Evolutionary conservation across 2,888 invertebrate species (phyloP).

Genomic region (Chaetogeoica ovagalla): DNA sequence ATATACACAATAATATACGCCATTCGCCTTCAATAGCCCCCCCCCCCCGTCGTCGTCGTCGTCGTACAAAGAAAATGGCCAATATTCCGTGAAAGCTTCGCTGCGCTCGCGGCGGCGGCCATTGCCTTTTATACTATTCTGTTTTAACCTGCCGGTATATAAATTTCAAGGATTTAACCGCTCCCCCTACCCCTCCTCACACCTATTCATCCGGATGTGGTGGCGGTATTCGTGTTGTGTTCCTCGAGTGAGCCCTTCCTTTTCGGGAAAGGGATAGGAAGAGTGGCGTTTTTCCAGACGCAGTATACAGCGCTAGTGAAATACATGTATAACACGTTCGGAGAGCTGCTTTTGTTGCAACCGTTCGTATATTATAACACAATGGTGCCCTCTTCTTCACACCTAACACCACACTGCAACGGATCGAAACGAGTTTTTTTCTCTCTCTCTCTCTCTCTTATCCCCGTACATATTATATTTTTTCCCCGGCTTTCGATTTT

Average conservation of each 20-base stretch:
- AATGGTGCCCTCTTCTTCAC: constrained; percentile 35
- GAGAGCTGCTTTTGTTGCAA: constrained; percentile 41
- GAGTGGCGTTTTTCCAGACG: background rate
- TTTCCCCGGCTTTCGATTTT: background rate
- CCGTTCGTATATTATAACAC: constrained; percentile 18
- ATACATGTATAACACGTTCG: constrained; percentile 43
- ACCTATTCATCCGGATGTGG: constrained; percentile 36
- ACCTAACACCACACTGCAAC: constrained; percentile 25
- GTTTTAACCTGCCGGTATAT: constrained; percentile 48
- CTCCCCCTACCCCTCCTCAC: too few relatives aligned
- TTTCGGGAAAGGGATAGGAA: background rate
- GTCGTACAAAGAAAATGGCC: constrained; percentile 50
- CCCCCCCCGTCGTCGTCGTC: too few relatives aligned
- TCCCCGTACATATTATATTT: background rate
- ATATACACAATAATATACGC: too few relatives aligned
- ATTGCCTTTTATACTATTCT: constrained; percentile 49
- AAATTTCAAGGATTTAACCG: constrained; percentile 50
- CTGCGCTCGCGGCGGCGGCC: constrained; percentile 42
- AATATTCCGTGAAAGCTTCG: constrained; percentile 51
- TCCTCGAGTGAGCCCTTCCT: too few relatives aligned
- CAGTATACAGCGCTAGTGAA: constrained; percentile 44
- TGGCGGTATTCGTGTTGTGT: background rate
- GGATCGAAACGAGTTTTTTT: constrained; percentile 17
- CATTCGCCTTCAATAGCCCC: constrained; percentile 19
- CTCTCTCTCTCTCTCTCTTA: background rate